phyloP scores from a whole-genome alignment of 2,888 invertebrate genomes.

The Clivina fossor region DNA sequence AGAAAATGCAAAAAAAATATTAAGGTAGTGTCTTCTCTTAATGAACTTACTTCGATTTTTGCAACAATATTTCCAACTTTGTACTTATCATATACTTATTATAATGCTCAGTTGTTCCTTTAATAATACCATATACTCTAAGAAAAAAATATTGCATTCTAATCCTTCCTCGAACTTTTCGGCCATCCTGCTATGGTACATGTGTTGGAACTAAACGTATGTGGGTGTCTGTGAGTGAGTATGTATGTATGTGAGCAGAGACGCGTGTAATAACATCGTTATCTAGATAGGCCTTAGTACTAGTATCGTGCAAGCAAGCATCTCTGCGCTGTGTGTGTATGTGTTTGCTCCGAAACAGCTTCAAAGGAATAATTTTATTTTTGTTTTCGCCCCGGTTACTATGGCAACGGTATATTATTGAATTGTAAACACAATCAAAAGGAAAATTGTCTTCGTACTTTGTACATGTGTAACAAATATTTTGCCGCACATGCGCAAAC shows the following conservation, averaged over 20 bases:
- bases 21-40: no score
- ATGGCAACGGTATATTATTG: slow-evolving; percentile 29
- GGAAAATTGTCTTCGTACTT: slow-evolving; percentile 30
- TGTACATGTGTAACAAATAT: no score
- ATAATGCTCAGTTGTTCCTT: no score
- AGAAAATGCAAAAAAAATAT: no score
- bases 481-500: no score
- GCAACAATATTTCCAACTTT: no score
- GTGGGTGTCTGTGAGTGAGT: neutral
- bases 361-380: slow-evolving; percentile 34
- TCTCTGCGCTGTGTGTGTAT: no score
- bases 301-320: no score
- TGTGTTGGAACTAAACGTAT: neutral
- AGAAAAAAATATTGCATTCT: no score
- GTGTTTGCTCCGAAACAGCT: no score
- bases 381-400: slow-evolving; percentile 23
- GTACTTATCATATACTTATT: no score
- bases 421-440: slow-evolving; percentile 32
- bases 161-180: neutral
- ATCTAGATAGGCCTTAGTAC: slow-evolving; percentile 28
- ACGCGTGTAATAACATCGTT: slow-evolving; percentile 28
- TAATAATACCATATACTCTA: neutral
- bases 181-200: neutral
- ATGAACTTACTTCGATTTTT: no score
- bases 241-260: neutral